Conservation (phyloP, 2,797 vertebrate genomes). For the Hydrocynus forskahlii region DNA sequence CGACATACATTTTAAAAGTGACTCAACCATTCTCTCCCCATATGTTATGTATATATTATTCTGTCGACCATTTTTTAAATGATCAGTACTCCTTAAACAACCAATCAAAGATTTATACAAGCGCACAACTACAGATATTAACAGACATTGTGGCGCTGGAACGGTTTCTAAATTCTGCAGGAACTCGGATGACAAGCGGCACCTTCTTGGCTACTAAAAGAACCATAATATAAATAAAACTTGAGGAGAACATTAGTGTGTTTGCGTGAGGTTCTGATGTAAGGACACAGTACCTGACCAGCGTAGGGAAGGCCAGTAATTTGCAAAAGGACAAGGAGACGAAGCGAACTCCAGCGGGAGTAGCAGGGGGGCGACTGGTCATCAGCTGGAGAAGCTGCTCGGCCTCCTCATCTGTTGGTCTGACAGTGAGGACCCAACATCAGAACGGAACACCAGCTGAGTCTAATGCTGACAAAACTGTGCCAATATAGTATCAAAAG, state of each 20-base stretch:
- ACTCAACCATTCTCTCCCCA: too few species aligned
- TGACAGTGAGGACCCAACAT: slow-evolving; percentile 55
- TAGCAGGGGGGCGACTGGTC: slow-evolving; percentile 96
- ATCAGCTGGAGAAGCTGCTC: slow-evolving; percentile 96
- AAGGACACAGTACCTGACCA: slow-evolving; percentile 85
- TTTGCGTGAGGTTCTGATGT: not conserved
- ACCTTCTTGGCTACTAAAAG: not conserved
- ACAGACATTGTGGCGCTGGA: too few species aligned
- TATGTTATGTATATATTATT: too few species aligned
- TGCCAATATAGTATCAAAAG: not conserved
- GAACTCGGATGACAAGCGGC: too few species aligned
- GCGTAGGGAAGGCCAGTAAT: slow-evolving; percentile 93
- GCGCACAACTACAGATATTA: too few species aligned
- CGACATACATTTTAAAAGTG: too few species aligned
- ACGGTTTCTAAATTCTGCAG: too few species aligned
- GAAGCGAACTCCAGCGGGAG: slow-evolving; percentile 95
- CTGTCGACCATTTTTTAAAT: too few species aligned
- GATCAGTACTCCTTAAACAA: too few species aligned
- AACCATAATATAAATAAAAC: too few species aligned
- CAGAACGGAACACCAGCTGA: not conserved
- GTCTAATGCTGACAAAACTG: not conserved
- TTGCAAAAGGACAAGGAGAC: slow-evolving; percentile 98
- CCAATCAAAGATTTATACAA: too few species aligned
- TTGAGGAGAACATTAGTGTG: not conserved
- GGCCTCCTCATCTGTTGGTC: slow-evolving; percentile 96